phyloP scores from a whole-genome alignment of 2,113 vertebrate species.

The Sminthopsis crassicaudata region DNA sequence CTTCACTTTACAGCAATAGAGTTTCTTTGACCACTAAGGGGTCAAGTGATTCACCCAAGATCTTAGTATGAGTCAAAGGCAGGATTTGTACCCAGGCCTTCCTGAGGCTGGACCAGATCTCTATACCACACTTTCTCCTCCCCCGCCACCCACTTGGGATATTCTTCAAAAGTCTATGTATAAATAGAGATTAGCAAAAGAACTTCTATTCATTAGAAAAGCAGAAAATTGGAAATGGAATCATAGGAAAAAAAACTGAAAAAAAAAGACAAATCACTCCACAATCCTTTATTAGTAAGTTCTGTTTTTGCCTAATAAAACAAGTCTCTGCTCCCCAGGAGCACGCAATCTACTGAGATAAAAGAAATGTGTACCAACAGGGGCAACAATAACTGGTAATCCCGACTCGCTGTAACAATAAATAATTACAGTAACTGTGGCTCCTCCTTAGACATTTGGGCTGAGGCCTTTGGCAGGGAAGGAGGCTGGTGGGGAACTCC shows the following conservation, averaged over 20 bases:
- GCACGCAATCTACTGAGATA: not conserved
- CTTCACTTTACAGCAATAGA: not conserved
- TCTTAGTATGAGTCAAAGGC: not conserved
- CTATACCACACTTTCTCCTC: not conserved
- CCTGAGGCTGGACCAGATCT: not conserved
- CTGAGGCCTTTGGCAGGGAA: not conserved
- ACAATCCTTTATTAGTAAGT: not conserved
- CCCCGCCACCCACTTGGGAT: not conserved
- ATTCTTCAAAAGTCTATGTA: not conserved
- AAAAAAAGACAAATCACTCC: not conserved
- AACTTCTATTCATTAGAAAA: not conserved
- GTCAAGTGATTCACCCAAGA: not conserved
- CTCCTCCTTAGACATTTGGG: not conserved
- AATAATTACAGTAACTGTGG: not conserved
- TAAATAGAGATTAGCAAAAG: not conserved
- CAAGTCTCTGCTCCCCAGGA: not conserved
- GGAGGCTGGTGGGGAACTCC: not conserved
- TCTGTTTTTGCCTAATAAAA: not conserved
- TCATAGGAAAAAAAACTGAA: not conserved
- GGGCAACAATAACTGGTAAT: not conserved
- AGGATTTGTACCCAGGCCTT: not conserved
- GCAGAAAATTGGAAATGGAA: not conserved
- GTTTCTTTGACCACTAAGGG: not conserved
- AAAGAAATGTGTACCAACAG: not conserved
- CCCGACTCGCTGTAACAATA: not conserved